Conservation (phyloP, 2,113 vertebrate genomes). For the Cygnus buccinator region DNA sequence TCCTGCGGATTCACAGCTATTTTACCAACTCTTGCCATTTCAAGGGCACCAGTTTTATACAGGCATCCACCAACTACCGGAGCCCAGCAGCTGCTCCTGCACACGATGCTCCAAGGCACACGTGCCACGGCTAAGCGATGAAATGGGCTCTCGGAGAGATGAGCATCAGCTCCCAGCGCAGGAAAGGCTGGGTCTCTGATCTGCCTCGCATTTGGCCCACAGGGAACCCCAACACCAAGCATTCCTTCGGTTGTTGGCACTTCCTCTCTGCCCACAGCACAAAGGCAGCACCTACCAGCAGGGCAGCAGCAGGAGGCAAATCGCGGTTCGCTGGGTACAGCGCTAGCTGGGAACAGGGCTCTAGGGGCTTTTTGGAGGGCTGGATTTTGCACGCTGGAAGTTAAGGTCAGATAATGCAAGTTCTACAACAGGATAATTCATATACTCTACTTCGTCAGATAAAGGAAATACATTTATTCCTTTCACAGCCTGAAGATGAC, state of each 20-base stretch:
- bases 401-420: background rate
- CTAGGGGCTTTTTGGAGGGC: background rate
- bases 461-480: background rate
- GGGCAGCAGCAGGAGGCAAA: background rate
- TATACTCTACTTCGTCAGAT: background rate
- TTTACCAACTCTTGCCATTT: background rate
- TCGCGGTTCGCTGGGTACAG: no score
- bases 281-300: no score
- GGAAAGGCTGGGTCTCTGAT: background rate
- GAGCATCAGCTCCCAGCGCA: background rate
- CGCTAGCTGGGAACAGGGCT: background rate
- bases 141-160: background rate
- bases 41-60: background rate
- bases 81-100: background rate
- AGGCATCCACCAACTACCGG: background rate
- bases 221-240: rapidly evolving
- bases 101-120: background rate
- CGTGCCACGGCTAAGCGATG: background rate
- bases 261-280: background rate
- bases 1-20: background rate
- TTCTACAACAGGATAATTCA: no score
- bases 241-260: background rate
- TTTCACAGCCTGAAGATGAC: background rate
- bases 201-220: background rate
- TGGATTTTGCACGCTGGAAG: background rate